These are phyloP conservation scores for Nesoenas mayeri DNA, from an alignment of 2,113 vertebrate genomes.

Conservation along the genomic window DNA sequence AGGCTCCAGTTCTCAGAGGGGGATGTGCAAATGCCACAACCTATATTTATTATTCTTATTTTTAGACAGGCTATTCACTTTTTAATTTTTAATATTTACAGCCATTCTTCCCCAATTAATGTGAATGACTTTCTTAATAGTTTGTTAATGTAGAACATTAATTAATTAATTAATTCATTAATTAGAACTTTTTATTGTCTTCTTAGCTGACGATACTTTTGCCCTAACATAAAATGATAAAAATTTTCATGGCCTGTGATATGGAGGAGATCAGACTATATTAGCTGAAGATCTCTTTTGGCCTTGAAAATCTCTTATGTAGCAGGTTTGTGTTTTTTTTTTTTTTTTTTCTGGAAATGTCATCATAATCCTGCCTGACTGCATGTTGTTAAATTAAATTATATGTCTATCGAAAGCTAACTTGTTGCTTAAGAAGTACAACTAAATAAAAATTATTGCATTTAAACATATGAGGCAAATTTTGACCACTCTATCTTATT, in stretches of 20 bases:
- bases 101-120: neutral
- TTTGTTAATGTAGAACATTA: neutral
- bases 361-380: neutral
- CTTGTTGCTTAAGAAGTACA: neutral
- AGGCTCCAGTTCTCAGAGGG: too few relatives aligned
- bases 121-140: neutral
- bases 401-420: neutral
- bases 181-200: neutral
- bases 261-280: neutral
- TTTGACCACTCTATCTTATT: neutral
- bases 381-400: neutral
- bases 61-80: neutral
- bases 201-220: neutral
- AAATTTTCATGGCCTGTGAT: neutral
- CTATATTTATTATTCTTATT: neutral
- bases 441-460: neutral
- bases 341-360: neutral
- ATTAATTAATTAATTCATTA: too few relatives aligned
- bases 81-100: slow-evolving; percentile 2
- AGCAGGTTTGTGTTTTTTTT: neutral
- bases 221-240: neutral
- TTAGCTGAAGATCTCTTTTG: neutral
- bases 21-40: too few relatives aligned
- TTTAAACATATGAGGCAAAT: neutral
- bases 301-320: neutral